These are phyloP conservation scores for Dallia pectoralis DNA, from an alignment of 2,797 vertebrate genomes.

Conservation along the genomic window DNA sequence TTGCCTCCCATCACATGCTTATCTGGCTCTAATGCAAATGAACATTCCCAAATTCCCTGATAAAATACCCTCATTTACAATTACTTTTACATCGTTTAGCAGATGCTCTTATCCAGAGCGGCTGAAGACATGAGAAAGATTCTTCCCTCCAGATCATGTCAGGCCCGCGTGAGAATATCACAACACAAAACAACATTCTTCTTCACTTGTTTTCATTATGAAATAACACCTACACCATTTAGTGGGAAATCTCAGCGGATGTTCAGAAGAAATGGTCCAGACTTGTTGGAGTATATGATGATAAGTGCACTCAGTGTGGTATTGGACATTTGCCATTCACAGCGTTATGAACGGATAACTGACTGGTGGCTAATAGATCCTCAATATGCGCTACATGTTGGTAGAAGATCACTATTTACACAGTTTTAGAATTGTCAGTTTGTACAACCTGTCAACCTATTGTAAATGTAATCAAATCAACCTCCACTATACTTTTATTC, in stretches of 20 bases:
- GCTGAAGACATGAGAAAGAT: constrained; percentile 24
- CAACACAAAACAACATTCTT: neutral
- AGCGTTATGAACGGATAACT: neutral
- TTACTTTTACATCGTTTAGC: no score
- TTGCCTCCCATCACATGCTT: neutral
- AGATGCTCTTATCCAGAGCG: neutral
- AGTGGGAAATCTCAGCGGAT: no score
- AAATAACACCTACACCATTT: neutral
- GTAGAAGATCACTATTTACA: constrained; percentile 1
- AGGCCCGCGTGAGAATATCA: neutral
- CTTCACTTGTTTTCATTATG: neutral
- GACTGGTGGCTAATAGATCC: constrained; percentile 8
- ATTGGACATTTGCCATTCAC: no score
- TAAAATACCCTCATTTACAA: constrained; percentile 14
- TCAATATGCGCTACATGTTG: neutral
- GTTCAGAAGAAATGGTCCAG: no score
- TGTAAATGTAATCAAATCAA: neutral
- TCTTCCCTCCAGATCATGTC: neutral
- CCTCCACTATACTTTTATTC: neutral
- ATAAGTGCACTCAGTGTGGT: no score
- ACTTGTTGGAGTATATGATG: no score
- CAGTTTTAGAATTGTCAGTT: constrained; percentile 16
- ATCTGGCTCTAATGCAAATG: constrained; percentile 8
- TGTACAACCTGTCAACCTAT: neutral
- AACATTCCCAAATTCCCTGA: constrained; percentile 18